A percentile compares a stretch with the other conserved stretches of the same genome.
Conservation (phyloP, 2,113 vertebrate species). For the Carassius gibelio region DNA sequence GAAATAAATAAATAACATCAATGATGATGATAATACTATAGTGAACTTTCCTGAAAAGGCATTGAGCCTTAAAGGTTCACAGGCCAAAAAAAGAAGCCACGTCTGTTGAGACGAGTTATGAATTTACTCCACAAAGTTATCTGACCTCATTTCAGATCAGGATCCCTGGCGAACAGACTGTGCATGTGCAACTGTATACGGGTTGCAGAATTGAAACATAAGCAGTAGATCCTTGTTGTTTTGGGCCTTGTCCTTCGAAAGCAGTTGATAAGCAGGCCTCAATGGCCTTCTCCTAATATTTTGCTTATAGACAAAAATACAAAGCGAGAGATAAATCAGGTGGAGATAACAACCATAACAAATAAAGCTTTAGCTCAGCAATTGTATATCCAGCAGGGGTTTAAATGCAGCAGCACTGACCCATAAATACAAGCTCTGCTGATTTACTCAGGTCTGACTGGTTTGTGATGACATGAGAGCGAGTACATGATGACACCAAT, state of each 20-base stretch:
- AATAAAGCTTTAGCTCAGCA: background rate
- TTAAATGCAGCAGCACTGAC: background rate
- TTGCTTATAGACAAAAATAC: background rate
- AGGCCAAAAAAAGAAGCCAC: slow-evolving; percentile 9
- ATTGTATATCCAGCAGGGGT: background rate
- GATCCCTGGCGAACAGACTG: background rate
- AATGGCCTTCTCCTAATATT: background rate
- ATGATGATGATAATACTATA: background rate
- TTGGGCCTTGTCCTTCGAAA: background rate
- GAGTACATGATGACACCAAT: background rate
- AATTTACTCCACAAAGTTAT: slow-evolving; percentile 2
- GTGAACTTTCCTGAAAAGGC: background rate
- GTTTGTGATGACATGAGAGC: background rate
- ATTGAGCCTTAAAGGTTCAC: background rate
- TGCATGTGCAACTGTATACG: background rate
- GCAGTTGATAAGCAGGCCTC: background rate
- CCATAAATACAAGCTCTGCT: background rate
- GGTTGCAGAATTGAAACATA: background rate
- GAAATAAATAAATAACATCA: background rate
- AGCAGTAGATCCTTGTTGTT: background rate
- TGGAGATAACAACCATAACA: background rate
- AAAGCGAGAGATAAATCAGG: background rate
- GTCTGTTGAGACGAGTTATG: slow-evolving; percentile 22
- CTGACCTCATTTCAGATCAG: slow-evolving; percentile 21
- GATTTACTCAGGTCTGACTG: background rate